Evolutionary conservation across 2,113 vertebrate genomes (phyloP), one percentile per base, ranked within the genome.

Genomic region (Phyllopteryx taeniolatus): DNA sequence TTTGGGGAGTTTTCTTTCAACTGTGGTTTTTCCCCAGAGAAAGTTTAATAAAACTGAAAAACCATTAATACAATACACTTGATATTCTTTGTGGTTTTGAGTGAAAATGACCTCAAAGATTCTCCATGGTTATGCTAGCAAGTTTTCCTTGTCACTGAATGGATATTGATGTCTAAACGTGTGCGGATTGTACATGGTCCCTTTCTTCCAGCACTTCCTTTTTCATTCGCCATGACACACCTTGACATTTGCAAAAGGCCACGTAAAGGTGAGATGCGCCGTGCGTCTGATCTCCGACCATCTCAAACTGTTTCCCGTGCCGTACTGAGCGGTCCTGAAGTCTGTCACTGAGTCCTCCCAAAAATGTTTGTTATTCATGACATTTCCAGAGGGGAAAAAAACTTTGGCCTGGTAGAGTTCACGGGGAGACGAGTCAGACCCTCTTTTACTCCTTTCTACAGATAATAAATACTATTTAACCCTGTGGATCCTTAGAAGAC

Each of bases 171-270:
- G 60, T 54, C 53, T 68, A 42, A 70, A 70, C 65, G 42, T 70
- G 33, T 39, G 39, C 72, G 62, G 53, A 72, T 76, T 79, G 64
- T 56, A 31, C 56, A 67, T 77, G 71, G 70, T 44, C 70, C 66
- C 19, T 70, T 81, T 33, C 33, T 72, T 54, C 31, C 42, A 57
- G 49, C 51, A 59, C 74, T 79, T 79, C 68, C 67, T 54, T 75
- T 73, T 79, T 71, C 64, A 49, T 75, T 71, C 75, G 68, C 8
- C 61, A 74, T 69, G 65, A 73, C 74, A 79, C 81, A 75, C 68
- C 78, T 46, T 86, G 82, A 64, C 86, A 90, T 87, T 90, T 90
- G 76, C 72, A 79, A 90, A 89, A 87, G 83, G 80, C 80, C 86
- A 87, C 22, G 22, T 72, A 85, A 89, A 89, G 86, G 88, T 86